A percentile compares a stretch with the other conserved stretches of the same genome.
phyloP scores from a whole-genome alignment of 2,113 vertebrate species.

The Centropristis striata region DNA sequence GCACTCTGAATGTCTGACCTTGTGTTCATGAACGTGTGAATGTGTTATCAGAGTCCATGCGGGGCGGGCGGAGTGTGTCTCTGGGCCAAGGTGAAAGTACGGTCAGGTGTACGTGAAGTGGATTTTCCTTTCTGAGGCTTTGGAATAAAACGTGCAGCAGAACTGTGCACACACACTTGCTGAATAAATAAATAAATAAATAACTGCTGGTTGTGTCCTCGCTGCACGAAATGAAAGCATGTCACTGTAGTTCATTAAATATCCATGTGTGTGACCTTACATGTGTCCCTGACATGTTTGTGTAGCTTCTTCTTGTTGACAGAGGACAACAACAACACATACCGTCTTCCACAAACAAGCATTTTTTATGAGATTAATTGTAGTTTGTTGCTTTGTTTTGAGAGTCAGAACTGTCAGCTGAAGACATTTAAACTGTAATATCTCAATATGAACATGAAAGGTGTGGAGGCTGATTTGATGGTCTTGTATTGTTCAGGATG shows the following conservation, averaged over 20 bases:
- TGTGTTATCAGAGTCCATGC: background rate
- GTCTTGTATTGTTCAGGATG: background rate
- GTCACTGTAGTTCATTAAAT: slow-evolving; percentile 26
- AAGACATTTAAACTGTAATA: background rate
- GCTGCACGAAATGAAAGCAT: slow-evolving; percentile 7
- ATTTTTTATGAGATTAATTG: background rate
- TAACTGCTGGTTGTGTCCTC: slow-evolving; percentile 25
- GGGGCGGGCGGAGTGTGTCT: background rate
- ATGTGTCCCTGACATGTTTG: background rate
- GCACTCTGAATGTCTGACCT: slow-evolving; percentile 24
- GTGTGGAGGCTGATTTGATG: background rate
- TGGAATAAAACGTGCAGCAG: background rate
- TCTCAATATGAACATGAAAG: background rate
- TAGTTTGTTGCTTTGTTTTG: background rate
- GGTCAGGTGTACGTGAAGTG: slow-evolving; percentile 1
- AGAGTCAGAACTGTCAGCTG: background rate
- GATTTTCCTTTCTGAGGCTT: background rate
- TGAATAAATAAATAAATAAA: slow-evolving; percentile 11
- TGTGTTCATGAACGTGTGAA: slow-evolving; percentile 19
- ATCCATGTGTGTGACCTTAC: slow-evolving; percentile 17
- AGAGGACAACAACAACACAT: background rate
- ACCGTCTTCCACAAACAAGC: background rate
- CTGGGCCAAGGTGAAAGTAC: background rate
- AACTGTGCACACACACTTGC: background rate
- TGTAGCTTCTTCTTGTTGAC: background rate